These are phyloP conservation scores for Glossosoma conforme DNA, from an alignment of 1,140 invertebrate genomes.

Conservation along the genomic window DNA sequence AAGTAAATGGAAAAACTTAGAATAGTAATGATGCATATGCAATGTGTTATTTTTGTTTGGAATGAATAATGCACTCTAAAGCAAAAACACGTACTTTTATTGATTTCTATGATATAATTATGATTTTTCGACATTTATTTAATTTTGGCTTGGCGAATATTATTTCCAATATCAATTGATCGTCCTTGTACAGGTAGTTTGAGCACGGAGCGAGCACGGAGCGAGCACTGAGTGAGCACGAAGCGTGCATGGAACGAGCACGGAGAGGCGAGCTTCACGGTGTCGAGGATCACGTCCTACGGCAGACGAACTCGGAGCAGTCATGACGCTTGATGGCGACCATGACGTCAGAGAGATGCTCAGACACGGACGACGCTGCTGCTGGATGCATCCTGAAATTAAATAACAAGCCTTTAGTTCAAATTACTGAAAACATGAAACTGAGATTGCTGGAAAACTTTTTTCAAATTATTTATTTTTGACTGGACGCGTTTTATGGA, in stretches of 20 bases:
- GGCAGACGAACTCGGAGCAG: slow-evolving; percentile 53
- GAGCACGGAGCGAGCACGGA: not conserved
- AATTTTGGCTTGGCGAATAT: too few relatives aligned
- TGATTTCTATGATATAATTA: too few relatives aligned
- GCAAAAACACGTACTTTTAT: too few relatives aligned
- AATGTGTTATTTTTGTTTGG: too few relatives aligned
- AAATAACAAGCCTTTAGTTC: slow-evolving; percentile 2
- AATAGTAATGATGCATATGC: too few relatives aligned
- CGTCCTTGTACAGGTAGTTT: not conserved
- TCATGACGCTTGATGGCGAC: slow-evolving; percentile 52
- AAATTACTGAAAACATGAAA: too few relatives aligned
- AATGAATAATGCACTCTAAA: too few relatives aligned
- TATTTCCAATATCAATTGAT: not conserved
- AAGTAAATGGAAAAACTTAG: too few relatives aligned
- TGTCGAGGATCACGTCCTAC: slow-evolving; percentile 18
- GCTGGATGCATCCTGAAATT: slow-evolving; percentile 52
- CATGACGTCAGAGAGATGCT: slow-evolving; percentile 58
- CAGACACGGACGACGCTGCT: slow-evolving; percentile 47
- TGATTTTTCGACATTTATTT: too few relatives aligned
- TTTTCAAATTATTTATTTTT: not conserved
- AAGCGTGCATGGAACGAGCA: not conserved
- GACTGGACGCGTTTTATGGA: too few relatives aligned
- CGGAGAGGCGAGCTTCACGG: not conserved
- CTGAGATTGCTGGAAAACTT: too few relatives aligned
- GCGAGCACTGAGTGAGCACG: not conserved